phyloP scores from a whole-genome alignment of 2,113 vertebrate species.

The Helogale parvula region DNA sequence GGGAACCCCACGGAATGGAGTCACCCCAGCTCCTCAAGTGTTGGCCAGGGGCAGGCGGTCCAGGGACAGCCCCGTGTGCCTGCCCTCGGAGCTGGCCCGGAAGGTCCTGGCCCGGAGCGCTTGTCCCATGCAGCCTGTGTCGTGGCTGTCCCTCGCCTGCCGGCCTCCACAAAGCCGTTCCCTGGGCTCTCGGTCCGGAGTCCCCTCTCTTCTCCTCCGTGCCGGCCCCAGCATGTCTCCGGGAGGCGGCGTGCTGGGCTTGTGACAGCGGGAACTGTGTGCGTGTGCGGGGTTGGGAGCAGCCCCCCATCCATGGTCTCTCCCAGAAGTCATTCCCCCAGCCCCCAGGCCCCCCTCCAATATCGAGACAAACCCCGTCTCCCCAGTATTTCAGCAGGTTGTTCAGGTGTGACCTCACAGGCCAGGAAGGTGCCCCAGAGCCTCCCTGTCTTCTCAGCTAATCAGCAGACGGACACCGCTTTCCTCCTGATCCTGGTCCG shows the following conservation, averaged over 20 bases:
- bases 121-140: background rate
- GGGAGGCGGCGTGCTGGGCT: accelerated
- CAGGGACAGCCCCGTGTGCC: background rate
- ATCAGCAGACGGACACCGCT: accelerated
- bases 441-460: background rate
- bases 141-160: constrained; percentile 18
- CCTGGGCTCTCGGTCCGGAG: accelerated
- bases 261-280: accelerated
- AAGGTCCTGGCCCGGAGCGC: background rate
- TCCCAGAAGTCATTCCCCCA: background rate
- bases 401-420: accelerated
- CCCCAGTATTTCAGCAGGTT: accelerated
- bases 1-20: accelerated
- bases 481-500: background rate
- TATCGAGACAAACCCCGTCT: background rate
- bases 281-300: accelerated
- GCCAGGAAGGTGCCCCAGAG: background rate
- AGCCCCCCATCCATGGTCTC: background rate
- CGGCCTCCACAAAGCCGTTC: background rate
- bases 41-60: accelerated
- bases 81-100: background rate
- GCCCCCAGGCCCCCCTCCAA: background rate
- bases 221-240: background rate
- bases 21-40: background rate
- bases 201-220: background rate